phyloP scores from a whole-genome alignment of 2,888 invertebrate genomes.

The Tipula vernalis region DNA sequence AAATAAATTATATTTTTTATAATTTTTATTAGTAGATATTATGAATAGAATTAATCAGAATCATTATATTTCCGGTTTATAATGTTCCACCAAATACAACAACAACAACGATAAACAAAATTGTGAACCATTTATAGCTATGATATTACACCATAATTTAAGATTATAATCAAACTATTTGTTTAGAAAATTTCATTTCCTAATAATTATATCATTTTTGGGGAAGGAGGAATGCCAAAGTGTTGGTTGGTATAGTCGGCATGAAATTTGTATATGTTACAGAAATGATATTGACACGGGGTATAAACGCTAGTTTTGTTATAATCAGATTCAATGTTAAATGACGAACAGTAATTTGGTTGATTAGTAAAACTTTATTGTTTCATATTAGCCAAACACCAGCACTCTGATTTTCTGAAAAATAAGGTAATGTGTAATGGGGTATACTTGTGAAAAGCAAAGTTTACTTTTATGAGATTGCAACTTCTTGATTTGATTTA shows the following conservation, averaged over 20 bases:
- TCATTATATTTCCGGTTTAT: not conserved
- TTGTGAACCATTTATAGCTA: not conserved
- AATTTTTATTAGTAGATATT: not conserved
- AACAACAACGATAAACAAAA: not conserved
- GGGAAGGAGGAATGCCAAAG: not conserved
- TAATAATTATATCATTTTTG: not conserved
- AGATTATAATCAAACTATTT: not conserved
- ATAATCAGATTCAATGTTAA: too few relatives aligned
- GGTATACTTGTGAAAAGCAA: too few relatives aligned
- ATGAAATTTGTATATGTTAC: not conserved
- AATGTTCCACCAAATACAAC: not conserved
- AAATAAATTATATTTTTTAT: not conserved
- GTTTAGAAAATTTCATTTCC: not conserved
- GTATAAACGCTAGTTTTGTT: too few relatives aligned
- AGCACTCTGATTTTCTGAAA: too few relatives aligned
- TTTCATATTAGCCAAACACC: too few relatives aligned
- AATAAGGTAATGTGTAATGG: too few relatives aligned
- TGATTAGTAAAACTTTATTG: too few relatives aligned
- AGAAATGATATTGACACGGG: not conserved
- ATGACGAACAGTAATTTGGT: too few relatives aligned
- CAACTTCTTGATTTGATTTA: too few relatives aligned
- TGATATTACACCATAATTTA: not conserved
- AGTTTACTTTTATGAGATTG: too few relatives aligned
- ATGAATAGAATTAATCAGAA: not conserved
- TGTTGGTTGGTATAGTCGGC: too few relatives aligned